phyloP scores from a whole-genome alignment of 2,113 vertebrate genomes.

The Pavo muticus region DNA sequence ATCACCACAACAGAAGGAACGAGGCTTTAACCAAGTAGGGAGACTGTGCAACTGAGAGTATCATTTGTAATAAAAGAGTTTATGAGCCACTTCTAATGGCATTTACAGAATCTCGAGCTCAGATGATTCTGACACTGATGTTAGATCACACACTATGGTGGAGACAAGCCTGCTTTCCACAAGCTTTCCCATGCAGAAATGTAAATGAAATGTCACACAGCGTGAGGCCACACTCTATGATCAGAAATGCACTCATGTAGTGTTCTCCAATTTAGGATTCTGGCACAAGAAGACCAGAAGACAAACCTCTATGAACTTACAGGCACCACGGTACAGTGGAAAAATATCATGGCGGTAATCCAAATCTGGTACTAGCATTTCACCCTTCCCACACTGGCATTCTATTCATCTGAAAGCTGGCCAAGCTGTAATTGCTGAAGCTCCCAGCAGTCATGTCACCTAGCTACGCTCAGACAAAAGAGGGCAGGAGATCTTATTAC shows the following conservation, averaged over 20 bases:
- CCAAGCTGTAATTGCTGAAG: constrained; percentile 38
- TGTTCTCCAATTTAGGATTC: background rate
- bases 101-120: background rate
- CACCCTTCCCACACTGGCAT: constrained; percentile 51
- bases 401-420: constrained; percentile 9
- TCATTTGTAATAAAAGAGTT: background rate
- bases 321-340: background rate
- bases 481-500: background rate
- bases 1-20: background rate
- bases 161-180: background rate
- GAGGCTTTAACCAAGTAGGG: background rate
- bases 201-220: background rate
- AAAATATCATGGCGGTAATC: constrained; percentile 33
- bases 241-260: rapidly evolving
- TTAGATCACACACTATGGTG: background rate
- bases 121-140: background rate
- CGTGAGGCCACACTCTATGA: background rate
- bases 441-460: background rate
- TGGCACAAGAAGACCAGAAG: background rate
- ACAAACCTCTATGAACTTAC: background rate
- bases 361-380: constrained; percentile 45
- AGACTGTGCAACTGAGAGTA: background rate
- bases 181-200: background rate
- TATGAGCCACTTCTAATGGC: background rate
- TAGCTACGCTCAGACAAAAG: background rate